These are phyloP conservation scores for Aporophyla nigra DNA, from an alignment of 2,888 invertebrate species.

Conservation along the genomic window DNA sequence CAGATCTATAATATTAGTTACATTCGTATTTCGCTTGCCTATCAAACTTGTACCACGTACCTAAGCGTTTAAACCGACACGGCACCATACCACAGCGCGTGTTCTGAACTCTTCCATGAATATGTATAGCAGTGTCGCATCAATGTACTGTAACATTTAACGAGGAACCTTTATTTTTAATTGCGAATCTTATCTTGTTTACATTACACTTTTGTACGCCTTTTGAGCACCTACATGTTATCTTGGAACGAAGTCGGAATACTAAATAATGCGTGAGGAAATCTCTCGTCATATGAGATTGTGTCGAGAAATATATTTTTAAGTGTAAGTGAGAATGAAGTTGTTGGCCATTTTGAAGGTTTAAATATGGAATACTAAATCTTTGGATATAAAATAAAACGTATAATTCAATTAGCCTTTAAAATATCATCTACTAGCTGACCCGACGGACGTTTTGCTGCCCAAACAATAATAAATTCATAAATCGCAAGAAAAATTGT, in stretches of 20 bases:
- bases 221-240: constrained; percentile 54
- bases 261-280: constrained; percentile 46
- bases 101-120: constrained; percentile 40
- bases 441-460: too few species aligned
- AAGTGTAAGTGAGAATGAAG: background rate
- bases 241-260: constrained; percentile 59
- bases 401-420: background rate
- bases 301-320: constrained; percentile 23
- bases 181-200: constrained; percentile 66
- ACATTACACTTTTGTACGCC: constrained; percentile 60
- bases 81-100: constrained; percentile 25
- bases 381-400: background rate
- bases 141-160: constrained; percentile 57
- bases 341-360: background rate
- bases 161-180: constrained; percentile 67
- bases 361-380: background rate
- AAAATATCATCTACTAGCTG: background rate
- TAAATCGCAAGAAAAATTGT: too few species aligned
- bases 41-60: background rate
- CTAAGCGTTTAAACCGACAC: constrained; percentile 28
- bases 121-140: constrained; percentile 51
- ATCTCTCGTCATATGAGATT: constrained; percentile 1
- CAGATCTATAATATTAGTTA: too few species aligned
- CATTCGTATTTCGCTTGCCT: background rate
- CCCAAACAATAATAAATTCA: too few species aligned